A percentile compares a stretch with the other conserved stretches of the same genome.
Evolutionary conservation across 2,113 vertebrate genomes (phyloP).

Genomic region (Bothrops jararaca): DNA sequence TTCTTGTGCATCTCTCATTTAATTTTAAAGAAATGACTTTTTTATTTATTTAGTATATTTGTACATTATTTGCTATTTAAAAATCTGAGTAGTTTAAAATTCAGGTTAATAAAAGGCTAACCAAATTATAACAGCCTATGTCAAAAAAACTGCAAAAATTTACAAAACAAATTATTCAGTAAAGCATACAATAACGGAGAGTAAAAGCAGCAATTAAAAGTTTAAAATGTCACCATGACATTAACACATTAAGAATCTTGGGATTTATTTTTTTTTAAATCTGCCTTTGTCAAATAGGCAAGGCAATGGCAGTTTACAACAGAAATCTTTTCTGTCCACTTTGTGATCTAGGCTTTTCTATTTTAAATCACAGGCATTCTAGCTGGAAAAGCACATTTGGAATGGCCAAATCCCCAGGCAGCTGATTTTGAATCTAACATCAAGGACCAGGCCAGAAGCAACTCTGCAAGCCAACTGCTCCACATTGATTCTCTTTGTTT

Average conservation of each 20-base stretch:
- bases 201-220: neutral
- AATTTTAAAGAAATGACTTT: neutral
- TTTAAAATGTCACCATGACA: neutral
- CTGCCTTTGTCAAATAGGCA: neutral
- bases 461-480: neutral
- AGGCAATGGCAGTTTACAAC: neutral
- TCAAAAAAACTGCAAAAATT: neutral
- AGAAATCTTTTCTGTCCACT: neutral
- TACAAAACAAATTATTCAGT: neutral
- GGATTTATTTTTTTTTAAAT: neutral
- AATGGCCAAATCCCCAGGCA: neutral
- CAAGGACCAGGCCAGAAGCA: neutral
- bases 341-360: neutral
- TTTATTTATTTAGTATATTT: neutral
- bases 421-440: neutral
- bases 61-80: neutral
- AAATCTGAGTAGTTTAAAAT: neutral
- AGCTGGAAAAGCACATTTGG: neutral
- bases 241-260: neutral
- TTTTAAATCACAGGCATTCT: neutral
- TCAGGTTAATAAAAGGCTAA: neutral
- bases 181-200: neutral
- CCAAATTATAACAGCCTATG: neutral
- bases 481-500: neutral
- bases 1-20: slow-evolving; percentile 15